Base-by-base conservation (phyloP, 2,888 invertebrate genomes). In the Hermaeophaga mercurialis region DNA sequence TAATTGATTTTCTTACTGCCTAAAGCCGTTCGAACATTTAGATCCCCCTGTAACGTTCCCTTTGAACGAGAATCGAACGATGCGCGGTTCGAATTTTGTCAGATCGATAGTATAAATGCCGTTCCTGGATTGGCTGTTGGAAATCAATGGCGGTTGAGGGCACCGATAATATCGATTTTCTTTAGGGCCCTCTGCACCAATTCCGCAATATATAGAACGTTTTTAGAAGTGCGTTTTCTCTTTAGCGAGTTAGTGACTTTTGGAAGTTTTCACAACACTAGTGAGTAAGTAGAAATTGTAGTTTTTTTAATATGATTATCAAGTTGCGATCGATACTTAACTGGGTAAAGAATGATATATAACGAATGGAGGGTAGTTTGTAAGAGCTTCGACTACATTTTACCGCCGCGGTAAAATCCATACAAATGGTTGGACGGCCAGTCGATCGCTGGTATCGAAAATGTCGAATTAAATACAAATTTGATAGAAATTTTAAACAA, bases 41-140 rank as follows among this genome's bases (percentile, higher is more conserved):
- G 11, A 43, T 43, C 9, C 11, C 56, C 15, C 55, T 45, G 43
- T 49, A 31, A 43, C 28, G 33, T 18, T 22, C 17, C 3, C 45
- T 19, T 46, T 11, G 46, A 15, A 17, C 24, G 14, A 58, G 43
- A 61, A 66, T 65, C 64, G 63, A 65, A 56, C 57, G 61, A 60
- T 70, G 72, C 70, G 72, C 71, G 62, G 54, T 62, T 66, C 66
- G 68, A 72, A 68, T 73, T 71, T 74, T 74, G 76, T 73, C 75
- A 80, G 81, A 85, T 88, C 87, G 86, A 87, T 87, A 83, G 82
- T 85, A 87, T 87, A 87, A 85, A 87, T 84, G 86, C 84, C 84
- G 85, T 83, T 83, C 83, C 84, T 85, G 83, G 85, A 85, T 86
- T 82, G 83, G 82, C 81, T 79, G 80, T 77, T 77, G 79, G 81